Percentiles rank a stretch among this genome's conserved stretches.
These are phyloP conservation scores for Euura saliciscinereae DNA, from an alignment of 1,140 invertebrate genomes.

Conservation along the genomic window DNA sequence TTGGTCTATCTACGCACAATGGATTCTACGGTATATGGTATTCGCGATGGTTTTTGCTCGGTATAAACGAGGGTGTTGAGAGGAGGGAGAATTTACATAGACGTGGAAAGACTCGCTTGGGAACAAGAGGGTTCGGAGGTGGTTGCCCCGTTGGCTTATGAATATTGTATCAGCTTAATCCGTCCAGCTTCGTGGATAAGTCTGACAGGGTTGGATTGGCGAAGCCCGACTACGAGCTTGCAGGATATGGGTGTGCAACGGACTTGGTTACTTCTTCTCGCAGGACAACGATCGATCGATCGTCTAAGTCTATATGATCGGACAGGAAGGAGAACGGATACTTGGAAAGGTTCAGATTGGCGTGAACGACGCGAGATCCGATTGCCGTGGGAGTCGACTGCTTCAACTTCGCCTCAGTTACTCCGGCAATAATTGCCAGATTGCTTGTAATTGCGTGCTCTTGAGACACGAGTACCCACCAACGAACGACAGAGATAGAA, in stretches of 20 bases:
- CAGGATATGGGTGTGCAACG: slow-evolving; percentile 22
- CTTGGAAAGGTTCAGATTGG: slow-evolving; percentile 19
- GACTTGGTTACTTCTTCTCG: neutral
- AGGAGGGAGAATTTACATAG: slow-evolving; percentile 38
- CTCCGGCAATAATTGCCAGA: slow-evolving; percentile 52
- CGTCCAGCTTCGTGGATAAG: slow-evolving; percentile 53
- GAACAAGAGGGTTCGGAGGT: slow-evolving; percentile 19
- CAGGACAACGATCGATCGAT: neutral
- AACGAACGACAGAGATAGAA: neutral
- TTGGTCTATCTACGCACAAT: too few species aligned
- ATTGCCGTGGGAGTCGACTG: slow-evolving; percentile 31
- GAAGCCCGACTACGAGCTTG: slow-evolving; percentile 12
- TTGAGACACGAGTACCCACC: slow-evolving; percentile 41
- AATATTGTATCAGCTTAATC: slow-evolving; percentile 57
- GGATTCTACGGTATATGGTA: neutral
- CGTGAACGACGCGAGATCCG: slow-evolving; percentile 1
- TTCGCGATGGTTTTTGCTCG: neutral
- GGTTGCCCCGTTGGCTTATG: slow-evolving; percentile 41
- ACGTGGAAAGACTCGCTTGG: slow-evolving; percentile 16
- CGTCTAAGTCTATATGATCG: neutral
- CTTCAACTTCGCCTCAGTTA: slow-evolving; percentile 26
- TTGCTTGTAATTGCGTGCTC: slow-evolving; percentile 55
- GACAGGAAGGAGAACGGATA: neutral
- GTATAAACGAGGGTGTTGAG: slow-evolving; percentile 1
- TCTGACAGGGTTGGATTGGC: slow-evolving; percentile 33